Evolutionary conservation across 1,140 invertebrate genomes (phyloP), one percentile per base, ranked within the genome.

Genomic region (Babylonia areolata): DNA sequence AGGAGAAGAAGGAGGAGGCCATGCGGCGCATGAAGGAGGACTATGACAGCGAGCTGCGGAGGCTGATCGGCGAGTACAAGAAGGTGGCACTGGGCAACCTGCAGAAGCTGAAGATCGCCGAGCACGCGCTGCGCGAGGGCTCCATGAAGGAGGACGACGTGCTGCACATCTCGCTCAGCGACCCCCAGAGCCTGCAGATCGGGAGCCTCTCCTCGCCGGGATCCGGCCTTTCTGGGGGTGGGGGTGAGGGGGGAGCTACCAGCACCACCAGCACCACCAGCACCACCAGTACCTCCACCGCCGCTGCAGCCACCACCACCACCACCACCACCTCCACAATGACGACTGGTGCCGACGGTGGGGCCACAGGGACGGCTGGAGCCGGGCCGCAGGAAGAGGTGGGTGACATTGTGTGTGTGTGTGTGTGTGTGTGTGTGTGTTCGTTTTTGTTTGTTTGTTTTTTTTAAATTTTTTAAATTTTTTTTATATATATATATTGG

Each of bases 31-130:
- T 88, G 54, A 86, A 85, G 40, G 75, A 58, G 39, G 85, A 85
- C 64, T 88, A 88, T 77, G 87, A 88, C 3, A 33, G 28, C 46
- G 81, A 88, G 75, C 40, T 88, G 33, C 51, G 87, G 33, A 78
- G 81, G 23, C 85, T 88, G 51, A 88, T 88, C 58, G 71, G 83
- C 35, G 87, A 88, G 64, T 85, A 88, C 73, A 88, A 85, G 64
- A 88, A 85, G 81, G 85, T 88, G 33, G 87, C 82, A 17, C 87
- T 88, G 17, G 87, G 46, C 17, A 88, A 88, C 81, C 46, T 88
- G 80, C 79, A 88, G 85, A 88, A 88, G 69, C 69, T 88, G 64
- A 86, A 86, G 75, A 46, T 85, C 17, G 87, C 87, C 23, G 87
- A 88, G 77, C 77, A 69, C 37, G 87, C 85, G 11, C 64, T 88